Evolutionary conservation across 2,113 vertebrate genomes (phyloP), one percentile per base, ranked within the genome.

Genomic region (Colossoma macropomum): DNA sequence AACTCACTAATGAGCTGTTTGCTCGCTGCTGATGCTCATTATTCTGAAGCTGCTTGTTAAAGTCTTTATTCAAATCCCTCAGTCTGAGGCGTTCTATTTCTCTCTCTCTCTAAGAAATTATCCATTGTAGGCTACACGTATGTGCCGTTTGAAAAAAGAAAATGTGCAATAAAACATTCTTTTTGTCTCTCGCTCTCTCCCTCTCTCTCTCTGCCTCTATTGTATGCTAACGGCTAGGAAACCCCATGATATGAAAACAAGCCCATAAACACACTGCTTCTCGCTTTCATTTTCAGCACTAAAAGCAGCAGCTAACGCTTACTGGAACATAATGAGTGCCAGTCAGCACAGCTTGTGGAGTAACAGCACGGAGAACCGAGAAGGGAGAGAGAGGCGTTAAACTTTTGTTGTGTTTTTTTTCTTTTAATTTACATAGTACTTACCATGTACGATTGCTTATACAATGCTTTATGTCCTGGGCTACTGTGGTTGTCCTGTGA

Each of bases 1-100:
- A 30, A 75, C 48, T 34, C 38, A 80, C 77, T 86, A 86, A 86
- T 80, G 81, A 86, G 81, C 71, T 80, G n/a, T 48, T 72, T 82
- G 75, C 50, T 77, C 3, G 11, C 75, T 78, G 48, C 27, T 45
- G 63, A 34, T 34, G 25, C 52, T 68, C 50, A 69, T 69, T 78
- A 71, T 23, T 83, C 71, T 68, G 80, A 52, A 72, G 68, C 25
- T 34, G 75, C 75, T 78, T n/a, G 34, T 77, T 83, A 83, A 83
- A 32, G 41, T 54, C 56, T 78, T 78, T 77, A 78, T 52, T 83
- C 60, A 27, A 73, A 6, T 56, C 70, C 38, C 41, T 78, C 62
- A 52, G 63, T 32, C 27, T 78, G 7, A 59, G 54, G 23, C 23
- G 23, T n/a, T 75, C 16, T 60, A 21, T 62, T n/a, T 62, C 59